These are phyloP conservation scores for Ditula angustiorana DNA, from an alignment of 2,888 invertebrate species.

Conservation along the genomic window DNA sequence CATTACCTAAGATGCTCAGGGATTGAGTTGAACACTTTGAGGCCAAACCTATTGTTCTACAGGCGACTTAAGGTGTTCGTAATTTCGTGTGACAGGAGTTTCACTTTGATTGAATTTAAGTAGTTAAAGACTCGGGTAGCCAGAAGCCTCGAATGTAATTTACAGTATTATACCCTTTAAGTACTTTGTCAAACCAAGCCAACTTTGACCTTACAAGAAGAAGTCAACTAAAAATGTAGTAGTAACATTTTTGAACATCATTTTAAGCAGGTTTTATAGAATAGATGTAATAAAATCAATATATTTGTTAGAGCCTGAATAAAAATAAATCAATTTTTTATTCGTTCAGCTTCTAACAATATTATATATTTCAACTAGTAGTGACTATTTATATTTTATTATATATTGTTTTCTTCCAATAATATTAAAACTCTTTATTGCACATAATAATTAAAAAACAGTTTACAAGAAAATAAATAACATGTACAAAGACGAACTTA, in stretches of 20 bases:
- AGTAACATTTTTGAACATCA: neutral
- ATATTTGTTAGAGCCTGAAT: neutral
- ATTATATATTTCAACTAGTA: no score
- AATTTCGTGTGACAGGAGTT: conserved; percentile 53
- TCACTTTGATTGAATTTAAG: conserved; percentile 59
- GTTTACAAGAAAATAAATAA: no score
- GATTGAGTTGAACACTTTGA: conserved; percentile 62
- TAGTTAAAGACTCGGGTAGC: conserved; percentile 47
- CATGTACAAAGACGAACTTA: no score
- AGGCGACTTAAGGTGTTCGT: conserved; percentile 59
- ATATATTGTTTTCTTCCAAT: no score
- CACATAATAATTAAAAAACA: no score
- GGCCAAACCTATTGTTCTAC: conserved; percentile 62
- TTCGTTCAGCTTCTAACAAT: no score
- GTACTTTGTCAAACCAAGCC: neutral
- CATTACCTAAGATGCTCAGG: conserved; percentile 62
- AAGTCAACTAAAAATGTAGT: neutral
- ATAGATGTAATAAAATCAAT: neutral
- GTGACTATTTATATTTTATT: no score
- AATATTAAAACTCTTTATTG: no score
- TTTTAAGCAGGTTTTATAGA: neutral
- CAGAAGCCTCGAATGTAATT: conserved; percentile 27
- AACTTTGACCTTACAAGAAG: neutral
- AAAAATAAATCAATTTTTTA: no score
- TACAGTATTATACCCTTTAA: conserved; percentile 7